Evolutionary conservation across 2,113 vertebrate genomes (phyloP).

Genomic region (Urocolius indicus): DNA sequence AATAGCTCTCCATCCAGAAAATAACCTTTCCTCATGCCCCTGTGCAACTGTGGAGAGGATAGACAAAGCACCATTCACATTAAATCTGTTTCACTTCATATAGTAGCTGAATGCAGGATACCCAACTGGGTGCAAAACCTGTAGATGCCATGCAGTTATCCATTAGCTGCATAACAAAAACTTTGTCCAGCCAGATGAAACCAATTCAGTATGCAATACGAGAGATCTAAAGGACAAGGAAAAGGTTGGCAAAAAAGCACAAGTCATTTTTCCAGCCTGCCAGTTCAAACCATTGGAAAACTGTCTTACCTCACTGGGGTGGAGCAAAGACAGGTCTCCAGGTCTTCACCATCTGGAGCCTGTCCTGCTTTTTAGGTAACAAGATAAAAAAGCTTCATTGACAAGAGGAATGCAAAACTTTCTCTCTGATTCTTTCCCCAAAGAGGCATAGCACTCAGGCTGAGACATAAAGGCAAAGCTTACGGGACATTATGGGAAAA

Average conservation of each 20-base stretch:
- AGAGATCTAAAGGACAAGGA: neutral
- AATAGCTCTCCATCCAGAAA: neutral
- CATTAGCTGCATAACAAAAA: neutral
- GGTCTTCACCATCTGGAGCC: neutral
- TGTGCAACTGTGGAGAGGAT: neutral
- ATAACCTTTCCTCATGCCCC: neutral
- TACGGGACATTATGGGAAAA: neutral
- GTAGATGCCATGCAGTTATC: neutral
- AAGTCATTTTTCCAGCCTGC: neutral
- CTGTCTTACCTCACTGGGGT: neutral
- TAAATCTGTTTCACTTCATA: neutral
- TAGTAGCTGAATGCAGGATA: neutral
- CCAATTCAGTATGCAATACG: neutral
- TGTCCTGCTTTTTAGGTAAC: neutral
- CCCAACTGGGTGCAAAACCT: neutral
- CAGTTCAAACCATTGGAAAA: conserved; percentile 4
- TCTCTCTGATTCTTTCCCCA: neutral
- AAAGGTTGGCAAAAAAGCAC: neutral
- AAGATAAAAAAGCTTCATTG: neutral
- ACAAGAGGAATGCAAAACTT: neutral
- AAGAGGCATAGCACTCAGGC: neutral
- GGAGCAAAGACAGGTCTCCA: neutral
- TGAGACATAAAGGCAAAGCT: neutral
- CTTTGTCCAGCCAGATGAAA: neutral
- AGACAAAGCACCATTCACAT: accelerated